These are phyloP conservation scores for Chauna torquata DNA, from an alignment of 2,113 vertebrate genomes.

Conservation along the genomic window DNA sequence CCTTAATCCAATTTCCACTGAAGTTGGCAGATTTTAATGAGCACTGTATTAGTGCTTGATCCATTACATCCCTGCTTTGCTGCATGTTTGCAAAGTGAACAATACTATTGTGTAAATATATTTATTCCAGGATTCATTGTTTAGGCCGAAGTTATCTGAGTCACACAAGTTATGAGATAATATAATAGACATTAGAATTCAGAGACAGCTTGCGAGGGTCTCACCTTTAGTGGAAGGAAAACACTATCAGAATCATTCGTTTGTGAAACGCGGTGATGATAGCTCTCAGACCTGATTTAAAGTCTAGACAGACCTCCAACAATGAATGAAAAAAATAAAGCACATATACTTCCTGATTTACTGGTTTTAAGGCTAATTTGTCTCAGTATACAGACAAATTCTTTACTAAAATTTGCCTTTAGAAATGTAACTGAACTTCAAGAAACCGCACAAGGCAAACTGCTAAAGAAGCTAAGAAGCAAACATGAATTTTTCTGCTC, in stretches of 20 bases:
- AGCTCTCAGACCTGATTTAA: not conserved
- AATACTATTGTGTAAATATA: not conserved
- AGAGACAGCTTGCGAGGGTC: not conserved
- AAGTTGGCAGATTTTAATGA: not conserved
- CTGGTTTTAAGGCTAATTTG: not conserved
- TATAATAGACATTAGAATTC: not conserved
- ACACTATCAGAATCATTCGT: not conserved
- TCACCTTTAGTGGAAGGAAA: not conserved
- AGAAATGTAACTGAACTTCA: not conserved
- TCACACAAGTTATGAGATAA: not conserved
- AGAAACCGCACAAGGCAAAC: not conserved
- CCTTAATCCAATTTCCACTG: not conserved
- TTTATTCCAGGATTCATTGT: not conserved
- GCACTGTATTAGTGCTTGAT: not conserved
- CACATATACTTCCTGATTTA: not conserved
- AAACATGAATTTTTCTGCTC: not conserved
- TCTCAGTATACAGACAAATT: not conserved
- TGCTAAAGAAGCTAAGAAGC: not conserved
- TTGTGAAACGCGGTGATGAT: not conserved
- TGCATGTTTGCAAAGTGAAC: not conserved
- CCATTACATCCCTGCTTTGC: not conserved
- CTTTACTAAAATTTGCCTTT: not conserved
- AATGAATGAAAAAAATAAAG: not conserved
- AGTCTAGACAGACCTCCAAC: not conserved
- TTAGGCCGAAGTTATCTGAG: not conserved